Percentiles rank a stretch among this genome's conserved stretches.
These are phyloP conservation scores for Adela reaumurella DNA, from an alignment of 2,888 invertebrate genomes.

Conservation along the genomic window DNA sequence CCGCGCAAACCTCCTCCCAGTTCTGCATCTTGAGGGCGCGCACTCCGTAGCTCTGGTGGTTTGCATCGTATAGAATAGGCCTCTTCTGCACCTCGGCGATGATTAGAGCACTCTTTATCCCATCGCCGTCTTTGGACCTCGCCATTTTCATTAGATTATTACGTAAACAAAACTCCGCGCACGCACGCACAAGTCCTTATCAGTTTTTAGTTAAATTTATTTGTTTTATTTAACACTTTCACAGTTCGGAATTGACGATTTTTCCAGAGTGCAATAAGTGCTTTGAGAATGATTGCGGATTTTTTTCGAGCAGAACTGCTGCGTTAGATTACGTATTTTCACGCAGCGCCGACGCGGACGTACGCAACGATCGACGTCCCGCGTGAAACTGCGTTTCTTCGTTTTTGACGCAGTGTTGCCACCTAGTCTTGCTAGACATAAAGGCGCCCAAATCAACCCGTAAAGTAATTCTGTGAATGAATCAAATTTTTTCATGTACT, in stretches of 20 bases:
- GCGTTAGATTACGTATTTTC: too few relatives aligned
- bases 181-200: slow-evolving; percentile 1
- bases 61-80: slow-evolving; percentile 41
- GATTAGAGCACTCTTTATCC: slow-evolving; percentile 38
- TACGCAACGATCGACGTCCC: not conserved
- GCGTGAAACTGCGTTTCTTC: not conserved
- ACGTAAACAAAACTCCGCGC: not conserved
- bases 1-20: slow-evolving; percentile 47
- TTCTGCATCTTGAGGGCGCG: slow-evolving; percentile 40
- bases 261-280: too few relatives aligned
- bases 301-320: too few relatives aligned
- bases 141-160: slow-evolving; percentile 23
- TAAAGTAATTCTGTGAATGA: too few relatives aligned
- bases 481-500: too few relatives aligned
- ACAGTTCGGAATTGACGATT: too few relatives aligned
- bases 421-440: too few relatives aligned
- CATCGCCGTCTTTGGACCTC: slow-evolving; percentile 36
- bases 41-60: slow-evolving; percentile 40
- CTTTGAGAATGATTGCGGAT: too few relatives aligned
- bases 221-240: too few relatives aligned
- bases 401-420: not conserved
- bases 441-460: too few relatives aligned
- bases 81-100: slow-evolving; percentile 41
- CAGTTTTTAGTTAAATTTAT: slow-evolving; percentile 1
- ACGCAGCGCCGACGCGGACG: not conserved